phyloP scores from a whole-genome alignment of 2,888 invertebrate species.

The Criorhina ranunculi region DNA sequence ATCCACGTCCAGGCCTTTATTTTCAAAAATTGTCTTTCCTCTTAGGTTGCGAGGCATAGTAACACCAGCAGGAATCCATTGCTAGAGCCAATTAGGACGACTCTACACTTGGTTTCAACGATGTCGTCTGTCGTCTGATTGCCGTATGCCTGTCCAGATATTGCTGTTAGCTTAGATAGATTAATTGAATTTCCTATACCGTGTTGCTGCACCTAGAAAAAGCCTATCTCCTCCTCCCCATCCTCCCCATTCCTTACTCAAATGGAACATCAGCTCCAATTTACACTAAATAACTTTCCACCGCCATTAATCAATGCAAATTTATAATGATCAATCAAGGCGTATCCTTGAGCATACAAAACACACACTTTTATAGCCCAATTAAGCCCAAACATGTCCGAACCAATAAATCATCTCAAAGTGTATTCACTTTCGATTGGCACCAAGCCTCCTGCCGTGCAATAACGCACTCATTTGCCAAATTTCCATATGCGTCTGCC shows the following conservation, averaged over 20 bases:
- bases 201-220: no score
- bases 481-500: slow-evolving; percentile 58
- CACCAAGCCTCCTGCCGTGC: slow-evolving; percentile 44
- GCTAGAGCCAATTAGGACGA: no score
- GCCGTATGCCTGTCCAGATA: no score
- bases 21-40: no score
- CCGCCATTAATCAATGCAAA: slow-evolving; percentile 55
- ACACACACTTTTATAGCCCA: slow-evolving; percentile 67
- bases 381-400: slow-evolving; percentile 61
- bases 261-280: neutral
- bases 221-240: no score
- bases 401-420: slow-evolving; percentile 63
- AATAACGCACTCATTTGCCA: slow-evolving; percentile 53
- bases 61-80: no score
- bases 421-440: slow-evolving; percentile 72
- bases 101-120: no score
- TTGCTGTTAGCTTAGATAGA: no score
- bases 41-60: no score
- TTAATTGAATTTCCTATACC: no score
- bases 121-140: no score
- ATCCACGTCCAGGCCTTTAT: no score
- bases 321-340: slow-evolving; percentile 51
- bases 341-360: slow-evolving; percentile 48
- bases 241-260: neutral
- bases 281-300: slow-evolving; percentile 7